Conservation (phyloP, 2,113 vertebrate genomes). For the Phasianus colchicus region DNA sequence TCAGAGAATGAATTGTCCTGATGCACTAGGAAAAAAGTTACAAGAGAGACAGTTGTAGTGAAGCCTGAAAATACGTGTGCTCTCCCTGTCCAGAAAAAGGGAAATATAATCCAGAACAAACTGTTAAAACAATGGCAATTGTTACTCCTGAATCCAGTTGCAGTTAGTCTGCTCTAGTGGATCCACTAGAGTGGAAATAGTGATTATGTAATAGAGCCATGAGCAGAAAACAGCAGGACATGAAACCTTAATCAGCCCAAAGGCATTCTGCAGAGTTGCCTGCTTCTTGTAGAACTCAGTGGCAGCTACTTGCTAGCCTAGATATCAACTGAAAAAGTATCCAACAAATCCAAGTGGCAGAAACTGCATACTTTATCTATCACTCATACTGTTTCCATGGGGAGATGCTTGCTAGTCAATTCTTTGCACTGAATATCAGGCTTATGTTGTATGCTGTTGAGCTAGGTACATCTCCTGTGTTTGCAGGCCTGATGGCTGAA, state of each 20-base stretch:
- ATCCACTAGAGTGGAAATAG: background rate
- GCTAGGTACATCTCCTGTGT: background rate
- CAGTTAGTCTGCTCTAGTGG: background rate
- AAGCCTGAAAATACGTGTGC: background rate
- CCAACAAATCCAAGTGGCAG: background rate
- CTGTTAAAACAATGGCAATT: background rate
- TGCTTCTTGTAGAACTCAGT: background rate
- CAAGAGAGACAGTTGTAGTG: background rate
- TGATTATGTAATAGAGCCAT: background rate
- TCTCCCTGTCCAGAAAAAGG: background rate
- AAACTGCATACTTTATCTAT: background rate
- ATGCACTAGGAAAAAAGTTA: background rate
- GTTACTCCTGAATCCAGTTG: background rate
- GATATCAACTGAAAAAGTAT: background rate
- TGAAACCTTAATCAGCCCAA: background rate
- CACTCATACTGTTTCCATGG: fast-evolving
- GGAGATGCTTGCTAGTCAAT: background rate
- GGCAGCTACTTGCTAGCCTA: background rate
- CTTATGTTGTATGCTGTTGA: fast-evolving
- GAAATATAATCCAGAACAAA: background rate
- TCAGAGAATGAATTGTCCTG: background rate
- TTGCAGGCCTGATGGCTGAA: background rate
- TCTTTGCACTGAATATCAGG: background rate
- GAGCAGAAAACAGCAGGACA: background rate
- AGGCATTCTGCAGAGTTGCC: fast-evolving